phyloP scores from a whole-genome alignment of 1,140 invertebrate species.

The Venturia canescens region DNA sequence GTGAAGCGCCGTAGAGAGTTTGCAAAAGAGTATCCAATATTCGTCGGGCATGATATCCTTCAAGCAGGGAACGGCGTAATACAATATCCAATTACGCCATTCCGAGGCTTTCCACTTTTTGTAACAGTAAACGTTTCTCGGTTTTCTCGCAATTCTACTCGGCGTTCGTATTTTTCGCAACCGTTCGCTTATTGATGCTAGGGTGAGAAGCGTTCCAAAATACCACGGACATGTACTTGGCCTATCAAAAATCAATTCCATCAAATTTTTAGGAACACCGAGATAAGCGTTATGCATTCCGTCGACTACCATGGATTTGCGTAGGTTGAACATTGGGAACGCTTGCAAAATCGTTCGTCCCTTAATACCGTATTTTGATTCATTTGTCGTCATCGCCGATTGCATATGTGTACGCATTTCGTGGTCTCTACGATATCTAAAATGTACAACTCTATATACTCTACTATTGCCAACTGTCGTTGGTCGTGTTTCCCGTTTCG shows the following conservation, averaged over 20 bases:
- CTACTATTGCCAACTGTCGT: too few relatives aligned
- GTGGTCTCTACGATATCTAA: not conserved
- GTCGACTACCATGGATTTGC: conserved; percentile 22
- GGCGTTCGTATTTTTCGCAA: conserved; percentile 22
- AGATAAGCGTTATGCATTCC: conserved; percentile 33
- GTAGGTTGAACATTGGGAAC: not conserved
- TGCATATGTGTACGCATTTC: too few relatives aligned
- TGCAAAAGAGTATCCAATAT: conserved; percentile 14
- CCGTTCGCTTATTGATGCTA: not conserved
- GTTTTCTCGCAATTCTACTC: conserved; percentile 12
- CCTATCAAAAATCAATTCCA: not conserved
- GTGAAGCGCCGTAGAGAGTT: not conserved
- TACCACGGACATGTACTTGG: not conserved
- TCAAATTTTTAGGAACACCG: not conserved
- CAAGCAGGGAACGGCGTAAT: conserved; percentile 28
- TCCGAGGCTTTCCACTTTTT: conserved; percentile 26
- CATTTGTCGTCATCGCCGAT: too few relatives aligned
- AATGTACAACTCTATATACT: not conserved
- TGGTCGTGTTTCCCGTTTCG: not conserved
- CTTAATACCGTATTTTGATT: not conserved
- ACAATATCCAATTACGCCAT: conserved; percentile 30
- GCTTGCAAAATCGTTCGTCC: conserved; percentile 7
- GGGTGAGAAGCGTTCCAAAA: not conserved
- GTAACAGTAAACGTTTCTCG: not conserved
- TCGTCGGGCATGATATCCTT: conserved; percentile 31